Percentiles rank a stretch among this genome's conserved stretches.
phyloP scores from a whole-genome alignment of 2,888 invertebrate genomes.

The Pachliopta kotzebuea region DNA sequence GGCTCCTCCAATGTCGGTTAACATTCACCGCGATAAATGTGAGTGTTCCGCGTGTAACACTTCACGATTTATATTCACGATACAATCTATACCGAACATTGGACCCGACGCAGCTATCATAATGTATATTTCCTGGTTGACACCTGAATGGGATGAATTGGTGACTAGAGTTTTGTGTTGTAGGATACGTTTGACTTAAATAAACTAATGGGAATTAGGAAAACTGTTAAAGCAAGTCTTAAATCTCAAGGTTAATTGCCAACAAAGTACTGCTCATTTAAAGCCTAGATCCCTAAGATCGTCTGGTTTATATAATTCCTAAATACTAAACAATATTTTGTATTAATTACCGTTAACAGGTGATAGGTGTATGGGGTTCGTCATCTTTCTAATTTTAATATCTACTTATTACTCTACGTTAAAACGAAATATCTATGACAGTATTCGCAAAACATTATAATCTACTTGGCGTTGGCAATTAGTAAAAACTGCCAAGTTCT shows the following conservation, averaged over 20 bases:
- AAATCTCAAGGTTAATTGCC: too few species aligned
- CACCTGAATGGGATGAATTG: neutral
- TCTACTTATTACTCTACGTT: neutral
- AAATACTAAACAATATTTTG: too few species aligned
- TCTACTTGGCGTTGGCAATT: constrained; percentile 1
- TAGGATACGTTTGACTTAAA: too few species aligned
- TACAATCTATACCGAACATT: constrained; percentile 4
- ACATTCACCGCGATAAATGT: constrained; percentile 6
- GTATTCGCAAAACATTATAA: neutral
- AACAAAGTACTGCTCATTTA: too few species aligned
- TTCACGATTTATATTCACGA: constrained; percentile 9
- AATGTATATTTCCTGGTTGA: constrained; percentile 14
- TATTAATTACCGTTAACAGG: too few species aligned
- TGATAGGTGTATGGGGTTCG: too few species aligned
- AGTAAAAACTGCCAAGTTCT: constrained; percentile 7
- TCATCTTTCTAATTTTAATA: neutral
- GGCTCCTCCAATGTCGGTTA: neutral
- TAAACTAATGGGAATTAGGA: too few species aligned
- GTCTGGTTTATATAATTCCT: too few species aligned
- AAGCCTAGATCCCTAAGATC: too few species aligned
- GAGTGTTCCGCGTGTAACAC: constrained; percentile 8
- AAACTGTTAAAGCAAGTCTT: too few species aligned
- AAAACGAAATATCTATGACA: neutral
- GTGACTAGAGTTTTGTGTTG: too few species aligned
- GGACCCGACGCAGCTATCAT: neutral